Percentiles rank a stretch among this genome's conserved stretches.
Evolutionary conservation across 2,888 invertebrate genomes (phyloP).

Genomic region (Xestia sexstrigata): DNA sequence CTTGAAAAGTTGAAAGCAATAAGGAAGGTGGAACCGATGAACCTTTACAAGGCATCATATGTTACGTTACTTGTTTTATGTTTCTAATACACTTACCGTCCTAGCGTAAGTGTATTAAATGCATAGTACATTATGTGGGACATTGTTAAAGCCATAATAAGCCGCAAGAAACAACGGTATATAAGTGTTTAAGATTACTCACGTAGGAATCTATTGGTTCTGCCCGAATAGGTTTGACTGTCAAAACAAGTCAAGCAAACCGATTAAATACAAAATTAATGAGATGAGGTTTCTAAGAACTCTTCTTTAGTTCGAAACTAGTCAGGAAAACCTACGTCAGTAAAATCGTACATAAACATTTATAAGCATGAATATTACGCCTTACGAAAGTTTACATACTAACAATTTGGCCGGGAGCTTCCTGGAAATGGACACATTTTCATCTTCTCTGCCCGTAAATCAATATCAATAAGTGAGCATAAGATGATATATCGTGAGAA

Average conservation of each 20-base stretch:
- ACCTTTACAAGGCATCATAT: constrained; percentile 46
- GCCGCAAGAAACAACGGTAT: not conserved
- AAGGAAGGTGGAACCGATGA: constrained; percentile 26
- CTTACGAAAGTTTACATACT: not conserved
- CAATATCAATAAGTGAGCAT: constrained; percentile 37
- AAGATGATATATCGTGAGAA: constrained; percentile 21
- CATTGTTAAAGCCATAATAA: constrained; percentile 12
- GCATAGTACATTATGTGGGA: constrained; percentile 45
- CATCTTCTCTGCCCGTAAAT: constrained; percentile 16
- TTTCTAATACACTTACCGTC: constrained; percentile 54
- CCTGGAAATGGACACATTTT: constrained; percentile 1
- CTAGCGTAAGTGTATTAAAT: constrained; percentile 49
- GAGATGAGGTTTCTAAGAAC: not conserved
- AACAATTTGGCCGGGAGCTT: not conserved
- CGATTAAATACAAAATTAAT: not conserved
- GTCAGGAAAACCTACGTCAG: not conserved
- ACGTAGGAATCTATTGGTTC: not conserved
- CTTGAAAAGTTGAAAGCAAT: constrained; percentile 28
- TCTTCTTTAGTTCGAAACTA: not conserved
- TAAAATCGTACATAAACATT: not conserved
- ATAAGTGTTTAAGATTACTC: not conserved
- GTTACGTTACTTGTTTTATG: constrained; percentile 46
- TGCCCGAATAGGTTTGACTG: not conserved
- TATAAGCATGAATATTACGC: not conserved
- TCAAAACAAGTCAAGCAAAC: not conserved